These are phyloP conservation scores for Rhinoderma darwinii DNA, from an alignment of 2,113 vertebrate genomes.

Conservation along the genomic window DNA sequence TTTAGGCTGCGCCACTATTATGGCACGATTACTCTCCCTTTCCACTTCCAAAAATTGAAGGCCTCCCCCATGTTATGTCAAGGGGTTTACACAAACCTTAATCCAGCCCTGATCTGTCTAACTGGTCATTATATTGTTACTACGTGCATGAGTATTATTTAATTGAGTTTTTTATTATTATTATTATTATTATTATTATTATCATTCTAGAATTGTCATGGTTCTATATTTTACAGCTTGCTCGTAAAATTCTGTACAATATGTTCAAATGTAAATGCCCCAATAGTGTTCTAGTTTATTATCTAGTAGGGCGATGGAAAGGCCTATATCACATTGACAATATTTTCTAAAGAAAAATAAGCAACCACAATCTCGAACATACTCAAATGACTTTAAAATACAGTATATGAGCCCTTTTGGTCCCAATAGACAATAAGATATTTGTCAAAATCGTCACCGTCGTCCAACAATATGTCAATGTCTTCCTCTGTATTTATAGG, in stretches of 20 bases:
- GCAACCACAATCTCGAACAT: no score
- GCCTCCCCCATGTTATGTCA: not conserved
- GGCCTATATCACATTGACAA: not conserved
- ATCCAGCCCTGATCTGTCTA: not conserved
- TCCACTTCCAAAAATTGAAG: not conserved
- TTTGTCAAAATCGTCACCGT: no score
- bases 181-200: no score
- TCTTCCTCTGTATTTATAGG: no score
- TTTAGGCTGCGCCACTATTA: not conserved
- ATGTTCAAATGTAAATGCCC: not conserved
- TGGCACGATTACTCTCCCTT: not conserved
- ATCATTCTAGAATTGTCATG: not conserved
- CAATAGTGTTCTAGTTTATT: no score
- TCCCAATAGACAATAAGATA: no score
- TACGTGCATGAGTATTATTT: not conserved
- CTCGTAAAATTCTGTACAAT: not conserved
- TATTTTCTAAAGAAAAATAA: no score
- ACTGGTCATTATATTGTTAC: not conserved
- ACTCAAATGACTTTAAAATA: no score
- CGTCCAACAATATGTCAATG: no score
- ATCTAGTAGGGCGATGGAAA: no score
- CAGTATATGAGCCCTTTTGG: no score
- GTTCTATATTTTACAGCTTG: not conserved
- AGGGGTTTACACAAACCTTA: not conserved
- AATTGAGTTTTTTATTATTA: not conserved